phyloP scores from a whole-genome alignment of 2,888 invertebrate genomes.

The Andrena trimmerana region DNA sequence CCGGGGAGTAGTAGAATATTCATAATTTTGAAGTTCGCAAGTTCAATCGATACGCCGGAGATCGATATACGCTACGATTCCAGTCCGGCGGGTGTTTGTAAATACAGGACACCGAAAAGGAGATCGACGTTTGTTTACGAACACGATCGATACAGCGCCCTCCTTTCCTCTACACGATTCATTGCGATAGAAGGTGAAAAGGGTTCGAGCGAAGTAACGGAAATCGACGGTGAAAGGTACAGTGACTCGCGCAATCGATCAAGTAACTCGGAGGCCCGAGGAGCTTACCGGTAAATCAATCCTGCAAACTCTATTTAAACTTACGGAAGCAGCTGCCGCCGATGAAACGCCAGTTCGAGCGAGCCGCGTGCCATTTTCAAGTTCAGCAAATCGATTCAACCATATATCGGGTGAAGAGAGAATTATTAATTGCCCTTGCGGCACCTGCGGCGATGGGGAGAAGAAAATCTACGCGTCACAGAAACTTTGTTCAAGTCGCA shows the following conservation, averaged over 20 bases:
- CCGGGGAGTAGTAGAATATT: constrained; percentile 1
- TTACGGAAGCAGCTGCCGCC: no score
- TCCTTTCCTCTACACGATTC: not conserved
- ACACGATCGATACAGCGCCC: not conserved
- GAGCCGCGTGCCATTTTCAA: no score
- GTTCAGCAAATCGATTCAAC: no score
- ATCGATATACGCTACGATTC: not conserved
- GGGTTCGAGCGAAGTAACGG: not conserved
- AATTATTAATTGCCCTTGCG: no score
- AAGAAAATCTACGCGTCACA: no score
- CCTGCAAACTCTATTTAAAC: no score
- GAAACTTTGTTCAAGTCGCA: not conserved
- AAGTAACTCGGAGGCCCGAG: not conserved
- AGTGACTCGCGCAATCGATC: not conserved
- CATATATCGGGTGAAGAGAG: no score
- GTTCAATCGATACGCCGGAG: not conserved
- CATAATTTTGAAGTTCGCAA: not conserved
- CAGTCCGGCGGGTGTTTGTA: not conserved
- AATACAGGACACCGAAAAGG: not conserved
- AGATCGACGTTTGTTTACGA: not conserved
- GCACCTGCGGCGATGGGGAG: no score
- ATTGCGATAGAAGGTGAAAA: not conserved
- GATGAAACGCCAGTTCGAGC: no score
- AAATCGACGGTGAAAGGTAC: constrained; percentile 1
- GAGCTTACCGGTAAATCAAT: not conserved